Evolutionary conservation across 2,888 invertebrate species (phyloP).

Genomic region (Thumatha senex): DNA sequence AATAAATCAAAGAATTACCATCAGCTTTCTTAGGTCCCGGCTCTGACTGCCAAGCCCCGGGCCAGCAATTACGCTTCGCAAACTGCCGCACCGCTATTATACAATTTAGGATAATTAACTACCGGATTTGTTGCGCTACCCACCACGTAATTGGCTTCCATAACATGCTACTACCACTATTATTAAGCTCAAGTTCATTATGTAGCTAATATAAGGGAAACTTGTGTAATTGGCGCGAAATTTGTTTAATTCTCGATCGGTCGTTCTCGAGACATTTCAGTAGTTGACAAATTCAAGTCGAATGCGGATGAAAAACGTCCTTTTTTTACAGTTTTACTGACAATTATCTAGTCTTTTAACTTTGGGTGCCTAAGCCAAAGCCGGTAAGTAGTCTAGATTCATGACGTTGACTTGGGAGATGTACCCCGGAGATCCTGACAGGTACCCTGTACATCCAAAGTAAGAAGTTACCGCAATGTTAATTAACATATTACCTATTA

Average conservation of each 20-base stretch:
- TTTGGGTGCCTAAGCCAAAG: too few relatives aligned
- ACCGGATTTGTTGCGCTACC: constrained; percentile 75
- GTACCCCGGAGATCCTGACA: too few relatives aligned
- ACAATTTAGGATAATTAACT: constrained; percentile 84
- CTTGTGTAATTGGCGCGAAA: constrained; percentile 62
- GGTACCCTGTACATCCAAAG: too few relatives aligned
- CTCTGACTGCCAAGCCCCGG: constrained; percentile 24
- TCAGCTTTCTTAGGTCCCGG: constrained; percentile 23
- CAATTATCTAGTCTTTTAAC: too few relatives aligned
- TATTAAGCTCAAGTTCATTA: constrained; percentile 61
- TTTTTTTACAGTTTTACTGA: too few relatives aligned
- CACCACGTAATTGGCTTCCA: constrained; percentile 73
- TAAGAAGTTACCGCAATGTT: too few relatives aligned
- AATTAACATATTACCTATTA: background rate
- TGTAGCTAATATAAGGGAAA: constrained; percentile 60
- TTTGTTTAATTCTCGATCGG: constrained; percentile 51
- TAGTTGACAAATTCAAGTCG: constrained; percentile 4
- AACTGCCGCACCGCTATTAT: constrained; percentile 73
- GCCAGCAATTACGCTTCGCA: constrained; percentile 57
- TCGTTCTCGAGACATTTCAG: constrained; percentile 26
- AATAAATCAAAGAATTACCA: constrained; percentile 40
- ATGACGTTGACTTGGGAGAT: too few relatives aligned
- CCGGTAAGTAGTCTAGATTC: too few relatives aligned
- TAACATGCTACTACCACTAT: constrained; percentile 68
- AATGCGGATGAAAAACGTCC: background rate